These are phyloP conservation scores for Caenorhabditis sp. DNA, from an alignment of 2,888 invertebrate species.

Conservation along the genomic window DNA sequence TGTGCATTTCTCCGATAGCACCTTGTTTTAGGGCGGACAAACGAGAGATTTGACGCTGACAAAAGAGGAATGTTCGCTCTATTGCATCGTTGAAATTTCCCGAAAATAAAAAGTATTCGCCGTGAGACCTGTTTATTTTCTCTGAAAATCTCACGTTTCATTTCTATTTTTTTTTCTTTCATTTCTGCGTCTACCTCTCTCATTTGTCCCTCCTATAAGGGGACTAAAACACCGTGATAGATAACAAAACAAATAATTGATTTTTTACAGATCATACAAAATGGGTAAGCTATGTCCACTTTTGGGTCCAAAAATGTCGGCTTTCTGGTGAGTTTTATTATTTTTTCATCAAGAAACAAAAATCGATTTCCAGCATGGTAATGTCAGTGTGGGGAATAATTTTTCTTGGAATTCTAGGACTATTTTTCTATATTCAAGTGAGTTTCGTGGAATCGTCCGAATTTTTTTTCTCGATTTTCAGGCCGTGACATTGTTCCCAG, in stretches of 20 bases:
- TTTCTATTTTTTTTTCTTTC: too few relatives aligned
- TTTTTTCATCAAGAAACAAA: not conserved
- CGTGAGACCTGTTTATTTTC: too few relatives aligned
- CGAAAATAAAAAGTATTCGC: too few relatives aligned
- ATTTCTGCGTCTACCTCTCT: too few relatives aligned
- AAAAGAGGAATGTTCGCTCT: too few relatives aligned
- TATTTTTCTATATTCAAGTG: slow-evolving; percentile 68
- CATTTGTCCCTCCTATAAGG: too few relatives aligned
- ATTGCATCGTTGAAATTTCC: too few relatives aligned
- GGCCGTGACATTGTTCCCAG: slow-evolving; percentile 69
- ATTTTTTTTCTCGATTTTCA: slow-evolving; percentile 4
- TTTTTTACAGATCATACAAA: not conserved
- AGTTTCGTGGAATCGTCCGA: not conserved
- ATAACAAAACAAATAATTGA: not conserved
- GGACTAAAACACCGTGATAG: too few relatives aligned
- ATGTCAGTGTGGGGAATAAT: slow-evolving; percentile 70
- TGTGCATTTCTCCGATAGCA: not conserved
- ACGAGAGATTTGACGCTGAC: too few relatives aligned
- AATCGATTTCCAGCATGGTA: slow-evolving; percentile 64
- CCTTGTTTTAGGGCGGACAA: too few relatives aligned
- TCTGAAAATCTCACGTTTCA: too few relatives aligned
- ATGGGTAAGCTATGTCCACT: slow-evolving; percentile 69
- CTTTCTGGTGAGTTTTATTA: slow-evolving; percentile 64
- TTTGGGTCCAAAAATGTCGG: slow-evolving; percentile 70
- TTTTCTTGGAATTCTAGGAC: slow-evolving; percentile 69